Percentiles rank a stretch among this genome's conserved stretches.
phyloP scores from a whole-genome alignment of 2,888 invertebrate species.

The Saturnia pavonia region DNA sequence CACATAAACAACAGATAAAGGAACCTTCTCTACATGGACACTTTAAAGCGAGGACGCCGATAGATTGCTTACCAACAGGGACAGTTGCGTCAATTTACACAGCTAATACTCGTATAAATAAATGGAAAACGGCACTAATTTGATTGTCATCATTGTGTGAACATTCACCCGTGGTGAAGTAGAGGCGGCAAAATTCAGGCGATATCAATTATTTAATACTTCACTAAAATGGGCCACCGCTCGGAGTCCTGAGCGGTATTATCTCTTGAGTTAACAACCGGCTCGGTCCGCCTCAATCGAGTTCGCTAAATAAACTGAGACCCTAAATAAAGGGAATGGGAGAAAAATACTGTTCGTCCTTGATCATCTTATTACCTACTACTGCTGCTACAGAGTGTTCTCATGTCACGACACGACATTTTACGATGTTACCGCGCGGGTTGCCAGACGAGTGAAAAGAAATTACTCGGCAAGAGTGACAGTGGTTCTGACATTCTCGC shows the following conservation, averaged over 20 bases:
- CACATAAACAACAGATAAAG: background rate
- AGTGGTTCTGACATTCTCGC: too few species aligned
- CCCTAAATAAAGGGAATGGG: conserved; percentile 7
- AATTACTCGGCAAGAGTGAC: too few species aligned
- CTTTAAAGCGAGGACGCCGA: too few species aligned
- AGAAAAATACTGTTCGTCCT: conserved; percentile 7
- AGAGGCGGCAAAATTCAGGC: background rate
- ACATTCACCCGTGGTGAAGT: background rate
- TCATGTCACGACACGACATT: background rate
- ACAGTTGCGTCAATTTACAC: too few species aligned
- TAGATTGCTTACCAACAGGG: too few species aligned
- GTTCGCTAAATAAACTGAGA: conserved; percentile 5
- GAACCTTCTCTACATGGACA: background rate
- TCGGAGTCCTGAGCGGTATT: background rate
- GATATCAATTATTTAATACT: background rate
- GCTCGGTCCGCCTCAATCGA: conserved; percentile 8
- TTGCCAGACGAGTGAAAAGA: background rate
- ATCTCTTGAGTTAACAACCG: background rate
- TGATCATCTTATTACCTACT: conserved; percentile 8
- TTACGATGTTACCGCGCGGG: background rate
- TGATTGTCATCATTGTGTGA: background rate
- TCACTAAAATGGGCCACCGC: background rate
- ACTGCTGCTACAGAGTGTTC: background rate
- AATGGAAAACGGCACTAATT: background rate
- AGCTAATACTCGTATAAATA: too few species aligned